These are phyloP conservation scores for Zosterops hypoxanthus DNA, from an alignment of 2,113 vertebrate genomes.

Conservation along the genomic window DNA sequence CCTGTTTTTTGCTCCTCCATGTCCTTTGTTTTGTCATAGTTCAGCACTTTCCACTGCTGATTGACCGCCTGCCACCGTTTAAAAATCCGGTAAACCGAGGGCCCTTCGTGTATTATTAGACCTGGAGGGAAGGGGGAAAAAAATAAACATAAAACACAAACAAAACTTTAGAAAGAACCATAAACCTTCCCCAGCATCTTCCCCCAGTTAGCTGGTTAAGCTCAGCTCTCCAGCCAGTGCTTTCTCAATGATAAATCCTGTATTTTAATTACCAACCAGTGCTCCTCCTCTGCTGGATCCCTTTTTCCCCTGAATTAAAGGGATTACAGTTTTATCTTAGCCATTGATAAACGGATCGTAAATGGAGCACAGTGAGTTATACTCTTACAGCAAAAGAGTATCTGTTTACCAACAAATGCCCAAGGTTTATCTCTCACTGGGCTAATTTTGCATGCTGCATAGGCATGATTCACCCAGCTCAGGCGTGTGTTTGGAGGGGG, in stretches of 20 bases:
- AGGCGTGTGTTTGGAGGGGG: not conserved
- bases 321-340: constrained; percentile 33
- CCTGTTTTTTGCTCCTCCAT: constrained; percentile 86
- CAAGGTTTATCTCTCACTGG: not conserved
- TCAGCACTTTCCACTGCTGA: constrained; percentile 99
- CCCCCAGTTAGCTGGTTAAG: not conserved
- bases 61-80: constrained; percentile 99
- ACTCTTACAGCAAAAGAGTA: not conserved
- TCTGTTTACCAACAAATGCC: constrained; percentile 34
- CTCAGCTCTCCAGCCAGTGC: not conserved
- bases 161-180: constrained; percentile 23
- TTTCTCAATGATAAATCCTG: not conserved
- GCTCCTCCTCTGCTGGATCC: not conserved
- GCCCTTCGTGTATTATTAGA: constrained; percentile 96
- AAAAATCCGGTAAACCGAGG: constrained; percentile 97
- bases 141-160: constrained; percentile 46
- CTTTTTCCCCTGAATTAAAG: not conserved
- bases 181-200: not conserved
- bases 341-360: not conserved
- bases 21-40: constrained; percentile 96
- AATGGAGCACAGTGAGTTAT: constrained; percentile 3
- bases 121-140: constrained; percentile 76
- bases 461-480: constrained; percentile 20
- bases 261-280: not conserved
- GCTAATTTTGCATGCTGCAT: not conserved